Percentiles rank a stretch among this genome's conserved stretches.
These are phyloP conservation scores for Litoditis marina DNA, from an alignment of 2,888 invertebrate species.

Conservation along the genomic window DNA sequence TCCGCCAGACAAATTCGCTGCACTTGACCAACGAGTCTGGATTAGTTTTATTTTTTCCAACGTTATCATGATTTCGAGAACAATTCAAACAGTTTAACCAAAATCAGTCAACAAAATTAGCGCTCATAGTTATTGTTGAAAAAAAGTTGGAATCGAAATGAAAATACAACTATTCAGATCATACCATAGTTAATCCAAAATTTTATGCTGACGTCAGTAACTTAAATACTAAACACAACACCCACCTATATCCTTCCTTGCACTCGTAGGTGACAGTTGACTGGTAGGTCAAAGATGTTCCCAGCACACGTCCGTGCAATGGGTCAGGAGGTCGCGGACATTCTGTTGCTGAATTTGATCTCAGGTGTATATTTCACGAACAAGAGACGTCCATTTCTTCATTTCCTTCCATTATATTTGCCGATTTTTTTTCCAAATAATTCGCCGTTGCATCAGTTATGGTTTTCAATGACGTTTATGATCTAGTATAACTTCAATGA, in stretches of 20 bases:
- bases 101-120: too few relatives aligned
- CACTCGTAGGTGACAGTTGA: slow-evolving; percentile 93
- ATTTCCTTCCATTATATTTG: neutral
- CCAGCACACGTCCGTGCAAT: slow-evolving; percentile 85
- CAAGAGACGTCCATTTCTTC: neutral
- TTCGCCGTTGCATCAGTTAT: neutral
- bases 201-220: slow-evolving; percentile 63
- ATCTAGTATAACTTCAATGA: too few relatives aligned
- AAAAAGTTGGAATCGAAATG: too few relatives aligned
- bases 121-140: too few relatives aligned
- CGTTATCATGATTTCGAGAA: too few relatives aligned
- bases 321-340: slow-evolving; percentile 89
- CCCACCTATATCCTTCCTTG: slow-evolving; percentile 67
- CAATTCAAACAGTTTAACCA: too few relatives aligned
- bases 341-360: slow-evolving; percentile 77
- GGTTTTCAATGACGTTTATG: neutral
- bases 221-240: neutral
- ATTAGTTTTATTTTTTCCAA: too few relatives aligned
- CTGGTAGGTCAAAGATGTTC: slow-evolving; percentile 87
- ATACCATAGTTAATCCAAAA: too few relatives aligned
- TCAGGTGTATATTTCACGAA: neutral
- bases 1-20: slow-evolving; percentile 89
- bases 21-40: slow-evolving; percentile 81
- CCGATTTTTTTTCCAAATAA: neutral
- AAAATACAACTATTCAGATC: too few relatives aligned